phyloP scores from a whole-genome alignment of 2,888 invertebrate genomes.

The Ceratothoa steindachneri region DNA sequence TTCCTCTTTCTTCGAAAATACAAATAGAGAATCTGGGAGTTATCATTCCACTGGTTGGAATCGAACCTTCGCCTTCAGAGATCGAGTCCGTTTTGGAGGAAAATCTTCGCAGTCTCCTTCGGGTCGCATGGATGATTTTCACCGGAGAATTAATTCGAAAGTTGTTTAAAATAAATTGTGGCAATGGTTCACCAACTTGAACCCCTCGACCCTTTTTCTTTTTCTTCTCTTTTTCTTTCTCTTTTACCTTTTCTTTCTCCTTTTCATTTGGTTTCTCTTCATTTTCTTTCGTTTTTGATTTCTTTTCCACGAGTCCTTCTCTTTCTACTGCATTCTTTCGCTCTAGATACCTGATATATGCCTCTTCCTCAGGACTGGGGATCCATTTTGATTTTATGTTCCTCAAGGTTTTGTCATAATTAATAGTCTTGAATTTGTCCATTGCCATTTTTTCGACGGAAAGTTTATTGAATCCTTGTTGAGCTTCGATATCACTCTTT shows the following conservation, averaged over 20 bases:
- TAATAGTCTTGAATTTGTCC: slow-evolving; percentile 79
- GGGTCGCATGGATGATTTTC: slow-evolving; percentile 49
- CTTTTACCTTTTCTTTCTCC: slow-evolving; percentile 1
- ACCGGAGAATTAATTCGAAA: slow-evolving; percentile 46
- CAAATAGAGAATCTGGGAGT: slow-evolving; percentile 50
- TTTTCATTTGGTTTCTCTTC: slow-evolving; percentile 6
- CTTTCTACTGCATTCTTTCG: slow-evolving; percentile 7
- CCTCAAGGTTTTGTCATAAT: slow-evolving; percentile 77
- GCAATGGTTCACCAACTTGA: slow-evolving; percentile 47
- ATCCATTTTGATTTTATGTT: slow-evolving; percentile 77
- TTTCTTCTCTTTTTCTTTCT: slow-evolving; percentile 25
- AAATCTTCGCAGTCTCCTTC: slow-evolving; percentile 25
- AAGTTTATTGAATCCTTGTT: slow-evolving; percentile 22
- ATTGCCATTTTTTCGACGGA: slow-evolving; percentile 70
- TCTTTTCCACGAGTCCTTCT: slow-evolving; percentile 13
- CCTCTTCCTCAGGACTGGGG: slow-evolving; percentile 28
- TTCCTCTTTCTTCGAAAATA: slow-evolving; percentile 47
- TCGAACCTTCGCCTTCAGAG: slow-evolving; percentile 48
- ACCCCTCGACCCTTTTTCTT: slow-evolving; percentile 42
- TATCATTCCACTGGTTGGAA: slow-evolving; percentile 46
- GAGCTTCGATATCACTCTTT: slow-evolving; percentile 38
- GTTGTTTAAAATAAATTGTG: slow-evolving; percentile 39
- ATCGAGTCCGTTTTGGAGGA: slow-evolving; percentile 49
- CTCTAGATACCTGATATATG: neutral
- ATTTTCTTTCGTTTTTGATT: slow-evolving; percentile 5